phyloP scores from a whole-genome alignment of 2,888 invertebrate species.

The Caenorhabditis uteleia region DNA sequence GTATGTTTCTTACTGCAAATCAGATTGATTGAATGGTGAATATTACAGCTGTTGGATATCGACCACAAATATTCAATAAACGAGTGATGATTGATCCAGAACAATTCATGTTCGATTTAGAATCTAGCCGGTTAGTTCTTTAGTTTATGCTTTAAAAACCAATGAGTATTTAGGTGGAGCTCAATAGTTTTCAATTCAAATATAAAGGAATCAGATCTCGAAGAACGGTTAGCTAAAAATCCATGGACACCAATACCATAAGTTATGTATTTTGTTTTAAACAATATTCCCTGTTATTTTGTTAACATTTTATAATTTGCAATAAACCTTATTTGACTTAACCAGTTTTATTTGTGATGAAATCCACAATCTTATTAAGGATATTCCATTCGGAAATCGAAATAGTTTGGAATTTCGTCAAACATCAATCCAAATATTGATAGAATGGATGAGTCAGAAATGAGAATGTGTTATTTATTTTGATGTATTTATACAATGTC shows the following conservation, averaged over 20 bases:
- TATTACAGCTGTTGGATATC: conserved; percentile 20
- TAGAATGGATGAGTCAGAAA: no score
- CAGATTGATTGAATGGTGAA: background rate
- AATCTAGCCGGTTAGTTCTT: conserved; percentile 11
- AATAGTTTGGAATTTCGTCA: no score
- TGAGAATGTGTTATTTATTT: no score
- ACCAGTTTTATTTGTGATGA: no score
- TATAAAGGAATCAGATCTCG: conserved; percentile 21
- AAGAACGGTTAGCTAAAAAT: conserved; percentile 10
- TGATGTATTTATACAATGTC: no score
- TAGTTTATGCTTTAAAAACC: background rate
- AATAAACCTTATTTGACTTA: no score
- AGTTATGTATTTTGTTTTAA: no score
- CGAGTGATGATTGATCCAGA: conserved; percentile 32
- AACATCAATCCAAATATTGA: no score
- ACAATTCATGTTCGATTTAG: conserved; percentile 30
- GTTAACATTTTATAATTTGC: no score
- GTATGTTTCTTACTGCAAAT: conserved; percentile 8
- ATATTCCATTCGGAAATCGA: no score
- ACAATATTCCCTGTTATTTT: no score
- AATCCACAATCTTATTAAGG: no score
- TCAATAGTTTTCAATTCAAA: conserved; percentile 21
- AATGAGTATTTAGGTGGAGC: conserved; percentile 12
- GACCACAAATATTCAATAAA: conserved; percentile 32
- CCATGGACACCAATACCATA: conserved; percentile 29